phyloP scores from a whole-genome alignment of 2,888 invertebrate genomes.

The Macrosiphum euphorbiae region DNA sequence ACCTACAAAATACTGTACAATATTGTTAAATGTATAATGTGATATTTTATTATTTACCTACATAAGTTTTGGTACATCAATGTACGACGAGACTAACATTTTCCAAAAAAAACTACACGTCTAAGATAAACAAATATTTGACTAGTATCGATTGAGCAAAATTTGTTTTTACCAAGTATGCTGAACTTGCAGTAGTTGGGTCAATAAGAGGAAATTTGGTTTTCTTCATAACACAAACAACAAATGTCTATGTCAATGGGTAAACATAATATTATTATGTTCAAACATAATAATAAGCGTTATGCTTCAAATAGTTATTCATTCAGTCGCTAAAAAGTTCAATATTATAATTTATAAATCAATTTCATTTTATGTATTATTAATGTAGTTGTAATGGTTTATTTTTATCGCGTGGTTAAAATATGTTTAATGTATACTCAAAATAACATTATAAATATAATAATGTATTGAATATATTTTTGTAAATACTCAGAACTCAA shows the following conservation, averaged over 20 bases:
- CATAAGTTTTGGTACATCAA: background rate
- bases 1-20: background rate
- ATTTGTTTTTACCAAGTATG: background rate
- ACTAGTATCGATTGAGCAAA: background rate
- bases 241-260: background rate
- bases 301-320: background rate
- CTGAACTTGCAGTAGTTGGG: background rate
- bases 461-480: background rate
- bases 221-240: background rate
- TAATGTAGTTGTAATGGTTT: background rate
- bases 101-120: too few species aligned
- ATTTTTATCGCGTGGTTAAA: background rate
- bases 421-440: background rate
- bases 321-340: background rate
- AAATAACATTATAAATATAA: background rate
- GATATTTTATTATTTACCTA: background rate
- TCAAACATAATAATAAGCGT: background rate
- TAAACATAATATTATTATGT: background rate
- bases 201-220: background rate
- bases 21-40: background rate
- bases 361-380: background rate
- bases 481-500: background rate
- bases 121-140: background rate
- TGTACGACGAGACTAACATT: background rate
- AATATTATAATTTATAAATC: background rate